These are phyloP conservation scores for Halocaridina rubra DNA, from an alignment of 2,888 invertebrate genomes.

Conservation along the genomic window DNA sequence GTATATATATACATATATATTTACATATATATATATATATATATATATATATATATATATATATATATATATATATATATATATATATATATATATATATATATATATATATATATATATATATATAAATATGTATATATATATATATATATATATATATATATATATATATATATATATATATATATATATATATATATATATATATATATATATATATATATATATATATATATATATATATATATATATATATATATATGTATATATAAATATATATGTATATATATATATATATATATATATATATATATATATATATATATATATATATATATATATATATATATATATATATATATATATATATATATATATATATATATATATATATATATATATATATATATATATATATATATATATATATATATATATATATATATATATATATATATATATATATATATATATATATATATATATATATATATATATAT, in stretches of 20 bases:
- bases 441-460: neutral
- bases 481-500: neutral
- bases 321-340: neutral
- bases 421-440: neutral
- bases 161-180: conserved; percentile 12
- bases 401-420: neutral
- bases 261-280: neutral
- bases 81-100: conserved; percentile 10
- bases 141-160: too few species aligned
- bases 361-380: neutral
- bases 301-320: neutral
- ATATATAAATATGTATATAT: too few species aligned
- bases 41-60: conserved; percentile 10
- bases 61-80: neutral
- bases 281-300: neutral
- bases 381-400: neutral
- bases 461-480: neutral
- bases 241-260: neutral
- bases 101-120: conserved; percentile 5
- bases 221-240: conserved; percentile 7
- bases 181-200: neutral
- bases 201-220: conserved; percentile 10
- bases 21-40: too few species aligned
- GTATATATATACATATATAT: too few species aligned
- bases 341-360: neutral